Evolutionary conservation across 1,140 invertebrate species (phyloP), one percentile per base, ranked within the genome.

Genomic region (Platyscapa corneri): DNA sequence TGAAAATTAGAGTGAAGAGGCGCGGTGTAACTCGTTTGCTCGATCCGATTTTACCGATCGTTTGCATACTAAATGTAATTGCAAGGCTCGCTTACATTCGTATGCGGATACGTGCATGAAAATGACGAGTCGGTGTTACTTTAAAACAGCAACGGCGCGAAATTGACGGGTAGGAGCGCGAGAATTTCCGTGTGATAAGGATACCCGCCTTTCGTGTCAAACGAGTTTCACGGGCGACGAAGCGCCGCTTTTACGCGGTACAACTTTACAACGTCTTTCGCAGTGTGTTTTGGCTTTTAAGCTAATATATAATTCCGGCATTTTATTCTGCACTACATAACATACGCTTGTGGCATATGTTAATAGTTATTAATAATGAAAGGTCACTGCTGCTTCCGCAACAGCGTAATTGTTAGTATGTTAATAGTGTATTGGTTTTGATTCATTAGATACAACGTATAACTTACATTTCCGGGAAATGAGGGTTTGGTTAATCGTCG

Each of bases 61-160:
- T 88, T 86, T 81, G 85, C 76, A 85, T 88, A 85, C 77, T 87
- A 86, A 86, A 86, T 89, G 80, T 86, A 86, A 88, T 87, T 88
- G 78, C 83, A 84, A 42, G 20, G 72, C 67, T 88, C 49, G n/a
- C 67, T 39, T 60, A 27, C 80, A 42, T 60, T 56, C 27, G 42
- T 46, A 20, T 72, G 74, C 76, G 76, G 74, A 85, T 87, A 77
- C 70, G 67, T 64, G 65, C 81, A 72, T 81, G 56, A 56, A 76
- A 84, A 88, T 76, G 86, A 79, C n/a, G 77, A 78, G 87, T 70
- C 84, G 76, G 79, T 75, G 64, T 85, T 80, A 75, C 77, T 60
- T 72, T 79, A 75, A 60, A 78, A 79, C 65, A 76, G 32, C 65
- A 78, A 79, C 65, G 83, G 32, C 65, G 76, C 42, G 14, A 70